Evolutionary conservation across 2,113 vertebrate genomes (phyloP), one percentile per base, ranked within the genome.

Genomic region (Meleagris gallopavo): DNA sequence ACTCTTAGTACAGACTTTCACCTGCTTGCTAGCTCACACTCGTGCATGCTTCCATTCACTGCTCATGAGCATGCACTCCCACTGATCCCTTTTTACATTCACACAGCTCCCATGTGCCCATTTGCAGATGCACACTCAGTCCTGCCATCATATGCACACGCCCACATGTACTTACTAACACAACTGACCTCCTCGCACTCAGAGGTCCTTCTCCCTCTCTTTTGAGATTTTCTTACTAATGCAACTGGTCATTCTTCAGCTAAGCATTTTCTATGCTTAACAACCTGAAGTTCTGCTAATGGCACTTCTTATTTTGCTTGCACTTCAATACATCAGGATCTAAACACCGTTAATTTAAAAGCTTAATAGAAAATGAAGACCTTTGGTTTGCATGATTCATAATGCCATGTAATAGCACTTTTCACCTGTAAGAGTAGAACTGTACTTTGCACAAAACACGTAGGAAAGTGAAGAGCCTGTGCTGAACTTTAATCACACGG

Each of bases 401-500:
- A 50, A 29, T 27, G 41, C 22, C n/a, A 77, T 15, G 43, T 27
- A 70, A 61, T 5, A 22, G 24, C 25, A 52, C 36, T 86, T 83
- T 43, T 29, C 48, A 76, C 21, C 16, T 25, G 41, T 36, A 34
- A 48, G 13, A 83, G 15, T 24, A 75, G 54, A 90, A 34, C 38
- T 34, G 25, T 34, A 54, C 21, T 46, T 78, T 71, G 27, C 46
- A 82, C 19, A 80, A 48, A 9, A 25, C 2, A 40, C n/a, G 41
- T 0, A 55, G 45, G 19, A n/a, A 88, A 87, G 34, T 12, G 25
- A 55, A 55, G 55, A 82, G 16, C 2, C 7, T 2, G 5, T 34
- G 40, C 57, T 83, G 88, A 83, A 88, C 57, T 93, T 79, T 50
- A 83, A 40, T 41, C 46, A 79, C 67, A 18, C 40, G 30, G 78